These are phyloP conservation scores for Ennomos fuscantarius DNA, from an alignment of 2,888 invertebrate genomes.

Conservation along the genomic window DNA sequence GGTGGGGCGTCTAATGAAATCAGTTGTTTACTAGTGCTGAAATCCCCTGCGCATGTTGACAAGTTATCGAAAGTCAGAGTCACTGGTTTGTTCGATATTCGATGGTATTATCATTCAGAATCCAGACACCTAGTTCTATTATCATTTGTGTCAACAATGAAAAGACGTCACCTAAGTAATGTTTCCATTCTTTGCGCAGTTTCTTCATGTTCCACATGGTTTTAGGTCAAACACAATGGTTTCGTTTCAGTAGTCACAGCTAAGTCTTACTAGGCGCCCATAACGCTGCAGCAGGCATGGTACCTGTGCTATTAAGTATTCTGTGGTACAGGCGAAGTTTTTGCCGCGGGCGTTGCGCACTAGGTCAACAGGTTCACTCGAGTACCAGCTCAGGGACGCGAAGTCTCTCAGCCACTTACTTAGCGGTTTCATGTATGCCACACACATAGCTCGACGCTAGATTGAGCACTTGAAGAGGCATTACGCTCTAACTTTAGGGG, in stretches of 20 bases:
- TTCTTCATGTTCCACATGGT: conserved; percentile 41
- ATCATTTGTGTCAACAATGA: conserved; percentile 11
- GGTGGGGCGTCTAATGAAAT: conserved; percentile 33
- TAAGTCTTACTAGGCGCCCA: conserved; percentile 51
- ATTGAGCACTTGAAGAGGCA: conserved; percentile 41
- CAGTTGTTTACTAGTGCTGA: conserved; percentile 33
- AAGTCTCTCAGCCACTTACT: conserved; percentile 75
- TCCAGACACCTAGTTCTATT: conserved; percentile 11
- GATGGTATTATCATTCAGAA: background rate
- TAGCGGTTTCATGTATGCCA: conserved; percentile 58
- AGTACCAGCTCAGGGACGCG: conserved; percentile 67
- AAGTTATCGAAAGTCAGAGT: conserved; percentile 39
- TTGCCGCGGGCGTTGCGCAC: conserved; percentile 69
- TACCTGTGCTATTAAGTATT: too few relatives aligned
- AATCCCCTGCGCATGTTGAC: conserved; percentile 47
- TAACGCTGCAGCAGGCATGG: conserved; percentile 58
- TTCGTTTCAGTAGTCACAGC: conserved; percentile 54
- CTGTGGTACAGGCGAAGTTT: conserved; percentile 62
- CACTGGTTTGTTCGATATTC: conserved; percentile 11
- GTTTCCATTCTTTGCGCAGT: conserved; percentile 42
- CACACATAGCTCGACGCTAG: conserved; percentile 43
- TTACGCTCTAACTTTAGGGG: conserved; percentile 38
- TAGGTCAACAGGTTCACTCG: conserved; percentile 78
- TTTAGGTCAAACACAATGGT: conserved; percentile 63
- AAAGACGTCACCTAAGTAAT: conserved; percentile 22